Conservation (phyloP, 2,113 vertebrate genomes). For the Panthera leo region DNA sequence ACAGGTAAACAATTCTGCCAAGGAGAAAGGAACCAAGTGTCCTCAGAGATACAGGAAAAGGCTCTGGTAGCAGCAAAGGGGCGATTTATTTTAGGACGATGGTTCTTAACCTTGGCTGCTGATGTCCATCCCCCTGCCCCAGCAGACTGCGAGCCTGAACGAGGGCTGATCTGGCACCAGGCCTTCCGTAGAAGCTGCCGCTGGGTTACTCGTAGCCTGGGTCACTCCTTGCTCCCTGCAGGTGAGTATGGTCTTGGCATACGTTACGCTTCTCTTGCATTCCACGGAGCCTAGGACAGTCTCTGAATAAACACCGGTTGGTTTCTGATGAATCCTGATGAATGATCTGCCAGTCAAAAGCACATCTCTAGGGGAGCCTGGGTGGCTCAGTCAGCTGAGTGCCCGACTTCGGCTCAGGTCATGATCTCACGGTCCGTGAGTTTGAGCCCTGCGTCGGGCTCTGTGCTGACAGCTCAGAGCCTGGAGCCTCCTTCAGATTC, state of each 20-base stretch:
- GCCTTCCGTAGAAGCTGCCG: neutral
- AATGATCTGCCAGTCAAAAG: neutral
- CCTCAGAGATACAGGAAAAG: neutral
- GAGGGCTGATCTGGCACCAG: neutral
- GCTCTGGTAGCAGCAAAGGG: neutral
- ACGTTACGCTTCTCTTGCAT: neutral
- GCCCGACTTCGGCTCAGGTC: no score
- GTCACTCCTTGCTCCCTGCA: rapidly evolving
- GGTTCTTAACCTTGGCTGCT: neutral
- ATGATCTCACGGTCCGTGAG: no score
- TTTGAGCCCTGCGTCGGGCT: no score
- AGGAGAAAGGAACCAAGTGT: neutral
- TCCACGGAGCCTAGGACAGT: neutral
- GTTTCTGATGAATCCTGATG: neutral
- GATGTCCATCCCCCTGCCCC: neutral
- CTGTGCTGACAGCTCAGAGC: no score
- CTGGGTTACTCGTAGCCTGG: neutral
- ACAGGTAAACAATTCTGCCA: no score
- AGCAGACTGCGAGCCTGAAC: neutral
- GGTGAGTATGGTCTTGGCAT: neutral
- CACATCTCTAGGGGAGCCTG: no score
- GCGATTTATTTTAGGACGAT: neutral
- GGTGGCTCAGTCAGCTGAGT: no score
- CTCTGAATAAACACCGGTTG: neutral
- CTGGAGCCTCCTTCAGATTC: no score